Conservation (phyloP, 2,888 invertebrate species). For the Oscheius sp. region DNA sequence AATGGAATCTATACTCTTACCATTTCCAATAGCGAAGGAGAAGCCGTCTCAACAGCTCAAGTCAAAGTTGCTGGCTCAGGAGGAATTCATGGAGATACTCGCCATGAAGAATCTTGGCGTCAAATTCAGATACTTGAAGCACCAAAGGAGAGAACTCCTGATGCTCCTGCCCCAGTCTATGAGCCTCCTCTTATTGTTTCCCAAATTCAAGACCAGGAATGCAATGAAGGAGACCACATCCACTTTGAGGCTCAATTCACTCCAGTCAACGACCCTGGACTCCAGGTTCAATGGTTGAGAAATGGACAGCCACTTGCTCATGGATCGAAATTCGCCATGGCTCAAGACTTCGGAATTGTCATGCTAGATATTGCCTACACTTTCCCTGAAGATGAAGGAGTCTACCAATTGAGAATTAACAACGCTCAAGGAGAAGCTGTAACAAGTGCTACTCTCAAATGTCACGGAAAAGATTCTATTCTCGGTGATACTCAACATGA, state of each 20-base stretch:
- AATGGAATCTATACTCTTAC: slow-evolving; percentile 93
- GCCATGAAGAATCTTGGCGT: slow-evolving; percentile 89
- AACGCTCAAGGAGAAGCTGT: slow-evolving; percentile 95
- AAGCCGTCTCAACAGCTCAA: slow-evolving; percentile 92
- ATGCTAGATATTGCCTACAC: slow-evolving; percentile 84
- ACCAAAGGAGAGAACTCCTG: slow-evolving; percentile 46
- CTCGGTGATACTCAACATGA: slow-evolving; percentile 77
- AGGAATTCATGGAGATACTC: slow-evolving; percentile 80
- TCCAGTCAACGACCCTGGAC: slow-evolving; percentile 89
- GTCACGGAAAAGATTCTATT: slow-evolving; percentile 57
- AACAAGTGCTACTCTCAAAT: slow-evolving; percentile 84
- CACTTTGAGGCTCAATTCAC: slow-evolving; percentile 92
- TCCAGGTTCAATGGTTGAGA: slow-evolving; percentile 77
- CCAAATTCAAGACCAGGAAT: slow-evolving; percentile 86
- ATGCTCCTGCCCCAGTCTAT: slow-evolving; percentile 61
- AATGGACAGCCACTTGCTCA: slow-evolving; percentile 68
- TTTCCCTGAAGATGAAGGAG: slow-evolving; percentile 89
- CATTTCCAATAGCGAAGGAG: slow-evolving; percentile 88
- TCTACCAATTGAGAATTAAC: slow-evolving; percentile 88
- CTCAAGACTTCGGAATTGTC: slow-evolving; percentile 96
- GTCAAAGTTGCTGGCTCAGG: slow-evolving; percentile 76
- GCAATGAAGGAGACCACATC: slow-evolving; percentile 81
- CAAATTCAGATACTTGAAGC: slow-evolving; percentile 83
- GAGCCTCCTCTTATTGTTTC: slow-evolving; percentile 77
- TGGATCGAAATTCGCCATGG: slow-evolving; percentile 76